Evolutionary conservation across 2,113 vertebrate species (phyloP), one percentile per base, ranked within the genome.

Genomic region (Okapia johnstoni): DNA sequence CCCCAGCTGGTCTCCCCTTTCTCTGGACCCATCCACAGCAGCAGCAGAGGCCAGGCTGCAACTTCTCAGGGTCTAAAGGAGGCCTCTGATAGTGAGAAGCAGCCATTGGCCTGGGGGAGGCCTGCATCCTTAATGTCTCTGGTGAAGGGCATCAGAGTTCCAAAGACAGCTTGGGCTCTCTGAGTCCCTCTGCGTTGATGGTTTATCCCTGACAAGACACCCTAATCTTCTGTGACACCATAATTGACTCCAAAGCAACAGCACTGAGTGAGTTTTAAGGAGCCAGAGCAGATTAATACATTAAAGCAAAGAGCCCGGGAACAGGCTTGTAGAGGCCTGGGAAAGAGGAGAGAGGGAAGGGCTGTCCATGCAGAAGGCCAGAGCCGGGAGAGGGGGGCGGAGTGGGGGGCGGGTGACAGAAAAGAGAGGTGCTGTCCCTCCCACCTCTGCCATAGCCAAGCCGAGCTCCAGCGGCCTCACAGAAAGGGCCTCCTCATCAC

Each of bases 151-250:
- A 40, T 46, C 77, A 0, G 88, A 30, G 70, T 19, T 33, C 17
- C 60, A 8, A 76, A n/a, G 58, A 50, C 40, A 43, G 66, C 48
- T 23, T 21, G 9, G 55, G 76, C 15, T 81, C 48, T 57, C 40
- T 4, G 23, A 92, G 58, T 76, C 73, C 40, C 6, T 73, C 92
- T 90, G 84, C 66, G 4, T 15, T n/a, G 80, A 70, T 25, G 55
- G 66, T 58, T 90, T 63, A 66, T 48, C 52, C 57, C 93, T 36
- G 30, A 96, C 77, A 26, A n/a, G 87, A 61, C 0, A 2, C 63
- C 81, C 86, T 73, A 17, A 88, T 96, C 94, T 91, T 88, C 76
- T n/a, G 14, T 16, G 55, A 93, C 93, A 52, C 70, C n/a, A 54
- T 60, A 90, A 48, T 13, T 66, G 30, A 83, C 76, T 89, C 58